phyloP scores from a whole-genome alignment of 2,888 invertebrate genomes.

The Agrotis clavis region DNA sequence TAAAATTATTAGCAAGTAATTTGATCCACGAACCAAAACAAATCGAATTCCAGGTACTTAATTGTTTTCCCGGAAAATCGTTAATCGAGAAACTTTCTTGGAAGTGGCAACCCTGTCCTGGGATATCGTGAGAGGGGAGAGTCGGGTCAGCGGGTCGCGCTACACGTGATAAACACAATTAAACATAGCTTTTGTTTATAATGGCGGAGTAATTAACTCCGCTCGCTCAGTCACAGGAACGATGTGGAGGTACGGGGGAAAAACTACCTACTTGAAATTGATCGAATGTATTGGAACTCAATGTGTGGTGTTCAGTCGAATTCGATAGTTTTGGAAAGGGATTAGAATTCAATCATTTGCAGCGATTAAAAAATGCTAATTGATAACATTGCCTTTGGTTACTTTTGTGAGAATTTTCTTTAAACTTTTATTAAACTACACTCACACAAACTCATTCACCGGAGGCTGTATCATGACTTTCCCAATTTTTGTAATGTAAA shows the following conservation, averaged over 20 bases:
- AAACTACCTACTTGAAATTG: conserved; percentile 24
- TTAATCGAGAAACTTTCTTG: conserved; percentile 27
- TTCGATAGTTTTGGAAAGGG: neutral
- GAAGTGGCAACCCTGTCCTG: conserved; percentile 20
- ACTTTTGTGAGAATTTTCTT: no score
- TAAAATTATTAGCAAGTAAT: neutral
- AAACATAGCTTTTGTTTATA: conserved; percentile 53
- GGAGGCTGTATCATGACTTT: no score
- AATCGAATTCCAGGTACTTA: conserved; percentile 2
- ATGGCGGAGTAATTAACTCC: conserved; percentile 48
- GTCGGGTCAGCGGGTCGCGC: conserved; percentile 71
- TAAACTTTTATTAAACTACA: no score
- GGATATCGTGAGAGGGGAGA: conserved; percentile 21
- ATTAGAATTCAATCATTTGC: no score
- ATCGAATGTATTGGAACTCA: conserved; percentile 5
- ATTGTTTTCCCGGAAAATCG: conserved; percentile 30
- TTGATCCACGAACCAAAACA: conserved; percentile 11
- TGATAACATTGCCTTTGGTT: neutral
- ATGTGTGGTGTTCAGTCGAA: neutral
- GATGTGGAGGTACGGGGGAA: conserved; percentile 13
- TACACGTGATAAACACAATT: conserved; percentile 57
- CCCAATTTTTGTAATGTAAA: no score
- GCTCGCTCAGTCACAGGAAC: conserved; percentile 13
- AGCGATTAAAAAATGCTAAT: neutral
- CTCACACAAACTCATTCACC: no score